Evolutionary conservation across 2,113 vertebrate species (phyloP).

Genomic region (Rhinopithecus roxellana): DNA sequence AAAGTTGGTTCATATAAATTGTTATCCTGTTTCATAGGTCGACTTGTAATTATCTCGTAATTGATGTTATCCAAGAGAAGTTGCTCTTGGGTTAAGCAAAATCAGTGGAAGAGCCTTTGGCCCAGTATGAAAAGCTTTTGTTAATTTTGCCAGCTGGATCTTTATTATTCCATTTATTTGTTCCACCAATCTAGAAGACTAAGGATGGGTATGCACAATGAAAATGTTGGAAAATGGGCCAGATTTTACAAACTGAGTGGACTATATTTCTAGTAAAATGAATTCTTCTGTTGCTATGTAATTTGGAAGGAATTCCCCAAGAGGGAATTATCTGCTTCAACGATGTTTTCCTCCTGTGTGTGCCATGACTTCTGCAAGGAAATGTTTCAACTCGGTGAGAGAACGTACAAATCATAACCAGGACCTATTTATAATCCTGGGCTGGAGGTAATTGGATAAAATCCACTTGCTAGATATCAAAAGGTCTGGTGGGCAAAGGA

Average conservation of each 20-base stretch:
- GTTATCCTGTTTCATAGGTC: background rate
- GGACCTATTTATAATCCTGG: background rate
- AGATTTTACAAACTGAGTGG: background rate
- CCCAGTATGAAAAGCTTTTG: background rate
- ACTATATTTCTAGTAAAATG: background rate
- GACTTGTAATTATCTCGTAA: background rate
- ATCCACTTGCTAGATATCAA: background rate
- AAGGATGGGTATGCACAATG: background rate
- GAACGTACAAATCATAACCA: background rate
- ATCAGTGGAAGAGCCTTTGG: background rate
- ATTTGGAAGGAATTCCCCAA: background rate
- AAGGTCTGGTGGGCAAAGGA: background rate
- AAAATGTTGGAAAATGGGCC: background rate
- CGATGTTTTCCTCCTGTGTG: background rate
- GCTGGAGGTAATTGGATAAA: background rate
- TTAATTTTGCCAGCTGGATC: background rate
- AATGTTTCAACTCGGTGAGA: background rate
- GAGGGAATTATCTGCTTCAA: background rate
- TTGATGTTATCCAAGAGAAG: background rate
- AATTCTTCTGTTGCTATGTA: background rate
- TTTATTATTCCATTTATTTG: background rate
- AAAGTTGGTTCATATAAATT: background rate
- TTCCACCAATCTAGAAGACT: background rate
- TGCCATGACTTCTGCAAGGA: background rate
- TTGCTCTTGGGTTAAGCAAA: background rate